These are phyloP conservation scores for Bombyx mandarina DNA, from an alignment of 1,140 invertebrate genomes.

Conservation along the genomic window DNA sequence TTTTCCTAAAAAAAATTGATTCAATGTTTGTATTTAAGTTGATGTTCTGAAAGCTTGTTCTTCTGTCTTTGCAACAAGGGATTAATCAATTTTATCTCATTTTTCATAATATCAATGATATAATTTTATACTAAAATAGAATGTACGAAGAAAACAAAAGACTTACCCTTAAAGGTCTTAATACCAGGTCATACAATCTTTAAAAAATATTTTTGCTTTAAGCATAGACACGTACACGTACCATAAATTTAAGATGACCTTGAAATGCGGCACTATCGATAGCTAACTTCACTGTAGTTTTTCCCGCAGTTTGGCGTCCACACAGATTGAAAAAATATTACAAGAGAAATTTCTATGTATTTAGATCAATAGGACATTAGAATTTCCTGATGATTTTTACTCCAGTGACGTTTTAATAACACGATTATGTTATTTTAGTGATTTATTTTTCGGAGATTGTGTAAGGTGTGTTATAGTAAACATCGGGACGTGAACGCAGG, in stretches of 20 bases:
- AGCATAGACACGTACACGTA: constrained; percentile 18
- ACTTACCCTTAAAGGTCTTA: not conserved
- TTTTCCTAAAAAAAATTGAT: no score
- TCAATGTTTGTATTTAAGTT: no score
- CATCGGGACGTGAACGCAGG: constrained; percentile 51
- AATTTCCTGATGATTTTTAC: constrained; percentile 36
- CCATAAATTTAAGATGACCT: constrained; percentile 46
- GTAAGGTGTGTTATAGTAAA: constrained; percentile 59
- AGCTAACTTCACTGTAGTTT: constrained; percentile 64
- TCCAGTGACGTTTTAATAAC: constrained; percentile 42
- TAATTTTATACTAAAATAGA: not conserved
- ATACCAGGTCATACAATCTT: no score
- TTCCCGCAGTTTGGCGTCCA: constrained; percentile 69
- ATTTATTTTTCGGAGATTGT: constrained; percentile 40
- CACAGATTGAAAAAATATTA: constrained; percentile 53
- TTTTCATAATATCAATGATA: no score
- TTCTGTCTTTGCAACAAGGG: no score
- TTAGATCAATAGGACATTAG: constrained; percentile 54
- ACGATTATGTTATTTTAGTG: constrained; percentile 53
- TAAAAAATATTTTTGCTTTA: not conserved
- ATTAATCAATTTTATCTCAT: no score
- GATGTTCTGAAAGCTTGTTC: no score
- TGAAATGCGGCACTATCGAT: constrained; percentile 27
- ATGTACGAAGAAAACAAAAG: constrained; percentile 13
- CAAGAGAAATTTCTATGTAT: constrained; percentile 57